These are phyloP conservation scores for Hypothenemus hampei DNA, from an alignment of 1,140 invertebrate genomes.

Conservation along the genomic window DNA sequence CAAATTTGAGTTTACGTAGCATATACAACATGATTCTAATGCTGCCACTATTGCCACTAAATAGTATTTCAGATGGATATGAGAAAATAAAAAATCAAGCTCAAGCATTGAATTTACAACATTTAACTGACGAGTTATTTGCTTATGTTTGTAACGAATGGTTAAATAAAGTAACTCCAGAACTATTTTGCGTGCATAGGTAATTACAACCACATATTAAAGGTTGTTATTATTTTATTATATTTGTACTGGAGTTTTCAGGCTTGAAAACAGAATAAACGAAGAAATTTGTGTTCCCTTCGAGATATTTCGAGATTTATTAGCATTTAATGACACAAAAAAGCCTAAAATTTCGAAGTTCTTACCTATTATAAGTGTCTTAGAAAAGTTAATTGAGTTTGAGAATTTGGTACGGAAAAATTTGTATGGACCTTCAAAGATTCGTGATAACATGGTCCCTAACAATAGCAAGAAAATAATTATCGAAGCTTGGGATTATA, in stretches of 20 bases:
- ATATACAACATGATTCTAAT: slow-evolving; percentile 41
- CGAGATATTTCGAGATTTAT: slow-evolving; percentile 39
- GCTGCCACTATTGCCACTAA: slow-evolving; percentile 39
- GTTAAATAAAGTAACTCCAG: slow-evolving; percentile 38
- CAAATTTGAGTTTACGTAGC: slow-evolving; percentile 36
- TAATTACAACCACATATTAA: background rate
- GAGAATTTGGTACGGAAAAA: slow-evolving; percentile 32
- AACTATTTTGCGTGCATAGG: slow-evolving; percentile 39
- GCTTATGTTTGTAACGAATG: slow-evolving; percentile 35
- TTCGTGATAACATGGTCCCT: too few species aligned
- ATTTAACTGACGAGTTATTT: slow-evolving; percentile 29
- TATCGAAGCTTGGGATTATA: slow-evolving; percentile 38
- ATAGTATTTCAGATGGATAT: slow-evolving; percentile 38
- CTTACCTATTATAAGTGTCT: slow-evolving; percentile 25
- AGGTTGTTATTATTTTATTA: background rate
- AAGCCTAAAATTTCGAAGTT: too few species aligned
- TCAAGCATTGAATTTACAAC: slow-evolving; percentile 22
- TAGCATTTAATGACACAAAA: slow-evolving; percentile 34
- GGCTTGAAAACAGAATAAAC: slow-evolving; percentile 39
- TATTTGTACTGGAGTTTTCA: background rate
- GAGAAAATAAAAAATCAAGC: slow-evolving; percentile 37
- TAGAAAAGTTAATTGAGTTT: slow-evolving; percentile 40
- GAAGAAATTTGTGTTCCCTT: slow-evolving; percentile 40
- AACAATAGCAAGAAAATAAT: slow-evolving; percentile 41
- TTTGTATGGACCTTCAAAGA: too few species aligned